Evolutionary conservation across 2,888 invertebrate genomes (phyloP).

Genomic region (Drymonia ruficornis): DNA sequence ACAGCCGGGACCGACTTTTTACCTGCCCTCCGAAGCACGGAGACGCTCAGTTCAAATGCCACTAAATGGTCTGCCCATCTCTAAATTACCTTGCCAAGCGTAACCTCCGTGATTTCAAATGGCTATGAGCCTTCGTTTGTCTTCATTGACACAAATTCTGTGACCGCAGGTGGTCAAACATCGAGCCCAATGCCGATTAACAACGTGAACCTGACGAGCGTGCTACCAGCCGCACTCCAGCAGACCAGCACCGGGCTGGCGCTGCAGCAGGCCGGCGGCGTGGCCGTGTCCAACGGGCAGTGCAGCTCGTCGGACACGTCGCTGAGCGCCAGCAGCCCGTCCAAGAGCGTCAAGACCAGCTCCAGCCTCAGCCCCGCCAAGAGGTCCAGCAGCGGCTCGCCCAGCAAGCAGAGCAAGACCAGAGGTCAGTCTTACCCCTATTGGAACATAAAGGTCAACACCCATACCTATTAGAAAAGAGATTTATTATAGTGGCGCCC

Average conservation of each 20-base stretch:
- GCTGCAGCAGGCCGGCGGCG: constrained; percentile 30
- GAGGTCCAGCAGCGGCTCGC: constrained; percentile 92
- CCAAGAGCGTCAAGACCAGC: constrained; percentile 94
- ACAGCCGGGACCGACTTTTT: too few relatives aligned
- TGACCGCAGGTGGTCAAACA: constrained; percentile 52
- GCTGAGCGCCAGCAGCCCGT: constrained; percentile 91
- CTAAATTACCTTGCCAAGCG: too few relatives aligned
- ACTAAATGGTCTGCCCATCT: too few relatives aligned
- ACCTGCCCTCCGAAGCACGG: too few relatives aligned
- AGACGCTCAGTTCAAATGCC: too few relatives aligned
- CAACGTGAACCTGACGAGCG: constrained; percentile 69
- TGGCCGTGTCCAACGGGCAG: constrained; percentile 52
- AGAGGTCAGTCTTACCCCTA: constrained; percentile 84
- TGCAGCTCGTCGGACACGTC: constrained; percentile 83
- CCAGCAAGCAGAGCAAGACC: constrained; percentile 90
- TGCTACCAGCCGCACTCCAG: constrained; percentile 65
- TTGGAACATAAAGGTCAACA: too few relatives aligned
- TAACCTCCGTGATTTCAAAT: too few relatives aligned
- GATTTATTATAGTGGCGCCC: too few relatives aligned
- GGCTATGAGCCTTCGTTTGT: too few relatives aligned
- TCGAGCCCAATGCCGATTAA: constrained; percentile 66
- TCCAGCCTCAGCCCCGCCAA: constrained; percentile 94
- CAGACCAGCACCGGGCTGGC: constrained; percentile 64
- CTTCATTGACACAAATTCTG: too few relatives aligned
- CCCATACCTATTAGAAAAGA: too few relatives aligned